Conservation (phyloP, 1,140 invertebrate genomes). For the Nasonia giraulti region DNA sequence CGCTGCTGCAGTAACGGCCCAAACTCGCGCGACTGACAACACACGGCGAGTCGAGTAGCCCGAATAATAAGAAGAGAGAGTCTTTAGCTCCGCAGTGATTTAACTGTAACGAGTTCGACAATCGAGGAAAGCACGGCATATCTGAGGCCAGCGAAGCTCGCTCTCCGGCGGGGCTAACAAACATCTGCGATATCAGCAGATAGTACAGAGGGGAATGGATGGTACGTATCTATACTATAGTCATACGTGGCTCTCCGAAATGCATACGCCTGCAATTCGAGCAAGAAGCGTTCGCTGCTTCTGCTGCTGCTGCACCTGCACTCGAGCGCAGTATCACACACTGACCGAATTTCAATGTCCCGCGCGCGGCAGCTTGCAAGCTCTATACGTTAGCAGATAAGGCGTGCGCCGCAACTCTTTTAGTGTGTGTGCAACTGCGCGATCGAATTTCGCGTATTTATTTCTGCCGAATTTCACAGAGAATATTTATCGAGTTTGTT, state of each 20-base stretch:
- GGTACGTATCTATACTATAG: not conserved
- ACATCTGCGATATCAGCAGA: conserved; percentile 40
- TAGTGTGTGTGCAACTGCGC: too few species aligned
- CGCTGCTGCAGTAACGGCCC: not conserved
- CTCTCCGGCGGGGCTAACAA: not conserved
- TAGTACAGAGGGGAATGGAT: too few species aligned
- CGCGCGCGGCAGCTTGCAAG: conserved; percentile 1
- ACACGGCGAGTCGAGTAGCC: not conserved
- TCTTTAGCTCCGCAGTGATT: not conserved
- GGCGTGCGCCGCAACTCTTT: too few species aligned
- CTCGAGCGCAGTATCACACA: conserved; percentile 5
- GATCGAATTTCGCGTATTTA: not conserved
- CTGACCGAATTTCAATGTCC: conserved; percentile 40
- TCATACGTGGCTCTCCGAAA: conserved; percentile 11
- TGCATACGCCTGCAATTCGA: conserved; percentile 34
- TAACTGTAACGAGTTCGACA: not conserved
- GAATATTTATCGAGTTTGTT: not conserved
- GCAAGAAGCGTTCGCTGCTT: not conserved
- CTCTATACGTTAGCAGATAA: not conserved
- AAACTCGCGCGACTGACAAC: conserved; percentile 12
- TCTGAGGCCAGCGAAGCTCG: not conserved
- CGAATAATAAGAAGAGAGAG: not conserved
- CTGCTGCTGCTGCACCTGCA: not conserved
- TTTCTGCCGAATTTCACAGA: not conserved
- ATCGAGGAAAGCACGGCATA: not conserved